A percentile compares a stretch with the other conserved stretches of the same genome.
Conservation (phyloP, 2,888 invertebrate genomes). For the Volucella inflata region DNA sequence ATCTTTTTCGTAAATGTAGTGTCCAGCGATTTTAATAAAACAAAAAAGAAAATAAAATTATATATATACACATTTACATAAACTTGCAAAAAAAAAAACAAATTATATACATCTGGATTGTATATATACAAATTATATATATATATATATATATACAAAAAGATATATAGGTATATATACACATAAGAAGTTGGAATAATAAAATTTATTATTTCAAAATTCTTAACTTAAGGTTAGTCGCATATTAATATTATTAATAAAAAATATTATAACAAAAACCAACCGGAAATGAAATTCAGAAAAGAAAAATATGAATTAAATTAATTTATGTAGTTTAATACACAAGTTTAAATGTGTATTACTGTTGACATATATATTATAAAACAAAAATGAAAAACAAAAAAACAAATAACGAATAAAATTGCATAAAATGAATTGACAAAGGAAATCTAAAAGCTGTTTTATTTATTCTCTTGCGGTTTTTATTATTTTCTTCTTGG, state of each 20-base stretch:
- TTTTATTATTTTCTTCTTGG: too few relatives aligned
- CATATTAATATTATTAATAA: conserved; percentile 71
- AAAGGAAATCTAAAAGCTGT: conserved; percentile 29
- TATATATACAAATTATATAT: conserved; percentile 58
- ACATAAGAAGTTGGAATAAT: conserved; percentile 59
- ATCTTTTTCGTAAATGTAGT: conserved; percentile 49
- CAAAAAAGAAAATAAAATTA: conserved; percentile 42
- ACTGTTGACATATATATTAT: conserved; percentile 72
- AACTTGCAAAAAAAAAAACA: conserved; percentile 49
- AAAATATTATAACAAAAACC: conserved; percentile 18
- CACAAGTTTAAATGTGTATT: conserved; percentile 76
- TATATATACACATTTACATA: conserved; percentile 71
- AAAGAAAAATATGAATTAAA: conserved; percentile 44
- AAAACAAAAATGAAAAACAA: conserved; percentile 46
- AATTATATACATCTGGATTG: conserved; percentile 71
- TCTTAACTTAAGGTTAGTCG: conserved; percentile 68
- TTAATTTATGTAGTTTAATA: conserved; percentile 74
- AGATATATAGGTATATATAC: conserved; percentile 55
- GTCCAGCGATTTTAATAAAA: conserved; percentile 51
- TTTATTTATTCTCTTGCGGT: conserved; percentile 7
- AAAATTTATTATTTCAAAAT: conserved; percentile 74
- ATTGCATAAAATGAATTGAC: conserved; percentile 73
- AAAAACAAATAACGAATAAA: conserved; percentile 66
- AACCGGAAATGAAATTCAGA: conserved; percentile 17
- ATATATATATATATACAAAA: conserved; percentile 60